Evolutionary conservation across 2,113 vertebrate genomes (phyloP).

Genomic region (Hippocampus mohnikei): DNA sequence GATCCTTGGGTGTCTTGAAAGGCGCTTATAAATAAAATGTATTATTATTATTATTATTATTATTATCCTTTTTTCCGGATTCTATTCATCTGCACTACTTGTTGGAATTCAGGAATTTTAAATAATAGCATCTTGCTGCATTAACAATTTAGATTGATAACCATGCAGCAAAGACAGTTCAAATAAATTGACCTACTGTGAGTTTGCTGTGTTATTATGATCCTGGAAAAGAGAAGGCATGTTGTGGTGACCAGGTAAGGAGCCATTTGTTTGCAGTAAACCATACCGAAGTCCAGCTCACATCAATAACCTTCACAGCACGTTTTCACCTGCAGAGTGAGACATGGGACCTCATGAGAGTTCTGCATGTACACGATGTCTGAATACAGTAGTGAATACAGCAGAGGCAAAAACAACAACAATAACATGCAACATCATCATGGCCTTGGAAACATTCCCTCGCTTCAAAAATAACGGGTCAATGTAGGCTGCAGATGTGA

Average conservation of each 20-base stretch:
- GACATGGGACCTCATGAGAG: constrained; percentile 40
- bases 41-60: no score
- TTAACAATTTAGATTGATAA: background rate
- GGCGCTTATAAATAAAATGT: no score
- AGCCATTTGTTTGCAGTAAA: constrained; percentile 40
- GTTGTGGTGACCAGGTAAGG: constrained; percentile 43
- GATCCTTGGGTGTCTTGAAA: no score
- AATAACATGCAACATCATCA: background rate
- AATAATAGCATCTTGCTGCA: background rate
- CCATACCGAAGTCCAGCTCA: constrained; percentile 6
- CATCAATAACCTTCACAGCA: constrained; percentile 25
- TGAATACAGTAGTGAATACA: background rate
- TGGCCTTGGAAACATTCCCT: background rate
- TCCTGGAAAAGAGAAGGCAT: constrained; percentile 56
- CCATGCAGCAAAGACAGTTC: background rate
- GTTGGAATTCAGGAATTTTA: background rate
- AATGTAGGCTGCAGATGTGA: constrained; percentile 24
- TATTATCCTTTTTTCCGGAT: no score
- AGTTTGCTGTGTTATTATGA: constrained; percentile 50
- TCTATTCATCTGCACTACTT: background rate
- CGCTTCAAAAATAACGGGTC: background rate
- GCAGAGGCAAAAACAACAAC: background rate
- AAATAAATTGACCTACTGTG: constrained; percentile 52
- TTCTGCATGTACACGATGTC: background rate
- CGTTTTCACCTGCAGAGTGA: constrained; percentile 23